Base-by-base conservation (phyloP, 2,797 vertebrate genomes). In the Sarcophilus harrisii region DNA sequence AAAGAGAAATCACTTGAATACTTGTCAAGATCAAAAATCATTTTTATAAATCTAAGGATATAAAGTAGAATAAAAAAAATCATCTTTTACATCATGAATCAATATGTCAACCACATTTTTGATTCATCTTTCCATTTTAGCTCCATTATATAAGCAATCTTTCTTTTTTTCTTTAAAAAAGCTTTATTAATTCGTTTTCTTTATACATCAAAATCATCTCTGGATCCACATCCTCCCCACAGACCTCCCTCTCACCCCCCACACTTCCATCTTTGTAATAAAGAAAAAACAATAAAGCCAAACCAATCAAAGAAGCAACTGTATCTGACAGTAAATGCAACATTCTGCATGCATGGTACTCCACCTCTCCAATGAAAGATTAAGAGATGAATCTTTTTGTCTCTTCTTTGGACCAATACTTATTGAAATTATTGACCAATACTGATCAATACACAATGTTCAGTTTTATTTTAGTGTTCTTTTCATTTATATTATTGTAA, bases 41-140 rank as follows among this genome's bases (percentile, higher is more conserved):
- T 54, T 54, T 95, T 28, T 13, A 0, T 24, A 9, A 73, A 27
- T 87, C 0, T 4, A 57, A 38, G 13, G 0, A 13, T 0, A 0
- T 8, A 1, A 1, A 52, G 49, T 5, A 10, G 81, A 92, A 30
- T 73, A 38, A n/a, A 14, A 29, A 1, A 29, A 1, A 21, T 3
- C 0, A 28, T 32, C 73, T 52, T 91, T 89, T 55, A 81, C 2
- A 11, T 52, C 3, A 21, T 57, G 27, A 16, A 5, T 38, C 66
- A 73, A 38, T 38, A n/a, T 38, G n/a, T 73, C 62, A 66, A 66
- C 57, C 54, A 2, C 11, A 49, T n/a, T 0, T 0, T 38, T 27
- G 16, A 24, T 55, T 66, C 2, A 5, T 3, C 49, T 4, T 30
- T 89, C 29, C 16, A 24, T 0, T 89, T 93, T 29, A 2, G 73